A percentile compares a stretch with the other conserved stretches of the same genome.
Conservation (phyloP, 2,797 vertebrate genomes). For the Anomalospiza imberbis region DNA sequence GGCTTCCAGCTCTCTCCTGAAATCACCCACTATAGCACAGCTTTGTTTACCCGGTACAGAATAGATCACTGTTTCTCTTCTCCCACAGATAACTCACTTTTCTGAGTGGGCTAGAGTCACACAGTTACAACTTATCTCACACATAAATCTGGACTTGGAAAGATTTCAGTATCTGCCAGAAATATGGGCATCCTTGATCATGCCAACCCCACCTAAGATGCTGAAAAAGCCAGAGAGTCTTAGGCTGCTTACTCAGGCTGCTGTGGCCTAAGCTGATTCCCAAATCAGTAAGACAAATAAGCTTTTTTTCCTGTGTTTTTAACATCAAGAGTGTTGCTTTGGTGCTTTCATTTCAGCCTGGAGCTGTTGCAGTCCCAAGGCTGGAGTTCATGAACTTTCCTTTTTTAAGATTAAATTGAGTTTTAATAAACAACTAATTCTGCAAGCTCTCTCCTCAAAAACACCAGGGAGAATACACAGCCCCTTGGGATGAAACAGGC, state of each 20-base stretch:
- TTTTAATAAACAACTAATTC: background rate
- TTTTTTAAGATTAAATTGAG: background rate
- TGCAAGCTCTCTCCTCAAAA: background rate
- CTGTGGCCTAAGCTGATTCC: slow-evolving; percentile 17
- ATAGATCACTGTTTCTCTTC: slow-evolving; percentile 44
- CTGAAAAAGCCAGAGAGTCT: background rate
- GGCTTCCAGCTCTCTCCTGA: slow-evolving; percentile 35
- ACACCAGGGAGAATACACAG: background rate
- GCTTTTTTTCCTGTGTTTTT: background rate
- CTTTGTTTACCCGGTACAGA: slow-evolving; percentile 51
- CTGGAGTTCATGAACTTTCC: background rate
- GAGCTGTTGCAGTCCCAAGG: background rate
- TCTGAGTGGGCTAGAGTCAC: slow-evolving; percentile 49
- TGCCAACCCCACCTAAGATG: background rate
- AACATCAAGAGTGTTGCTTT: background rate
- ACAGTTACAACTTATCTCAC: slow-evolving; percentile 38
- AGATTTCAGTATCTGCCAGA: slow-evolving; percentile 21
- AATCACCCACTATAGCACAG: slow-evolving; percentile 47
- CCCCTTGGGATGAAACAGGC: background rate
- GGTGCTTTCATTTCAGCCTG: background rate
- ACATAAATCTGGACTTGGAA: slow-evolving; percentile 41
- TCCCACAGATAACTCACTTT: slow-evolving; percentile 48
- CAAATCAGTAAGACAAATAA: background rate
- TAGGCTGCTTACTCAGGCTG: background rate
- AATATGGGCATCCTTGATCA: background rate